These are phyloP conservation scores for Urosaurus nigricauda DNA, from an alignment of 2,797 vertebrate species.

Conservation along the genomic window DNA sequence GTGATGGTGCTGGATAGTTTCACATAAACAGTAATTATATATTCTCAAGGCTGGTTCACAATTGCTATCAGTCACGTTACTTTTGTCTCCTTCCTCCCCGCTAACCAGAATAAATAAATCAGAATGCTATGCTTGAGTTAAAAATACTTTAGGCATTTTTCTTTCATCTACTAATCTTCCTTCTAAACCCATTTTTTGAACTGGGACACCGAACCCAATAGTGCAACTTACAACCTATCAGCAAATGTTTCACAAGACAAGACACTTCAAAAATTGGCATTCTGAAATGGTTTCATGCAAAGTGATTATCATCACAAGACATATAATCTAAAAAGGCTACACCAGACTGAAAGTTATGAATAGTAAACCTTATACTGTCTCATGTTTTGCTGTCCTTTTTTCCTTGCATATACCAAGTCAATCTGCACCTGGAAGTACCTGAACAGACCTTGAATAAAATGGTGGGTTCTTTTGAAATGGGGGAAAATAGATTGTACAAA, in stretches of 20 bases:
- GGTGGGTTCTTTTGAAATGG: too few relatives aligned
- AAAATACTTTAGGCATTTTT: slow-evolving; percentile 29
- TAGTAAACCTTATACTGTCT: slow-evolving; percentile 39
- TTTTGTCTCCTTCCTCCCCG: not conserved
- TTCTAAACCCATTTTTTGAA: slow-evolving; percentile 18
- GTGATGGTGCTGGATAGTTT: slow-evolving; percentile 4
- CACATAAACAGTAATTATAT: slow-evolving; percentile 28
- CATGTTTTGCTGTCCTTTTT: slow-evolving; percentile 39
- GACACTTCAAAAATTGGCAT: slow-evolving; percentile 51
- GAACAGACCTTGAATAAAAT: not conserved
- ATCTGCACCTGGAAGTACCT: not conserved
- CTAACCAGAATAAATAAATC: not conserved
- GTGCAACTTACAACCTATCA: slow-evolving; percentile 38
- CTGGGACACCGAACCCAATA: slow-evolving; percentile 7
- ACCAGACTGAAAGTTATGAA: slow-evolving; percentile 58
- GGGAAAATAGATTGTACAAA: not conserved
- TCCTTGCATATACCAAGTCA: not conserved
- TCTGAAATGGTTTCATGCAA: slow-evolving; percentile 50
- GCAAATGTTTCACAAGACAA: slow-evolving; percentile 48
- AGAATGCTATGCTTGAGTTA: slow-evolving; percentile 29
- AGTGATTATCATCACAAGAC: slow-evolving; percentile 56
- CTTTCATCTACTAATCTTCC: slow-evolving; percentile 11
- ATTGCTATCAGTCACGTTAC: slow-evolving; percentile 37
- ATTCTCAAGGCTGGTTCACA: slow-evolving; percentile 31
- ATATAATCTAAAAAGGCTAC: slow-evolving; percentile 57